Conservation (phyloP, 2,888 invertebrate species). For the Calephelis perditalis region DNA sequence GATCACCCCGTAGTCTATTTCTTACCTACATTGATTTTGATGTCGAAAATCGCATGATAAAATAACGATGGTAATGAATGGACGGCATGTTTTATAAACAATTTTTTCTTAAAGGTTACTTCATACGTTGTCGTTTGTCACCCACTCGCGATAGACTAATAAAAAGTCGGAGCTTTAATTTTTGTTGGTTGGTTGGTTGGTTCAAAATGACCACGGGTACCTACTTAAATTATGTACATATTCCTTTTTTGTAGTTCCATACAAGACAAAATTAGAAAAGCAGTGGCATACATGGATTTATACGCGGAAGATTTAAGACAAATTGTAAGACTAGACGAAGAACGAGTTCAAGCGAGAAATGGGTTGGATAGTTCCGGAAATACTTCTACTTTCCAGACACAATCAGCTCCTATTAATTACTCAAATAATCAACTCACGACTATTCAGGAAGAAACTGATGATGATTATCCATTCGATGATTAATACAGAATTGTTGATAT, state of each 20-base stretch:
- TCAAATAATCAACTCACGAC: constrained; percentile 35
- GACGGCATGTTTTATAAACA: no score
- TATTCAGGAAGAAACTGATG: constrained; percentile 50
- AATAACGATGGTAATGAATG: no score
- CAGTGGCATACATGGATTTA: constrained; percentile 47
- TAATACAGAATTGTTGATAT: constrained; percentile 17
- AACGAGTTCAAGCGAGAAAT: constrained; percentile 43
- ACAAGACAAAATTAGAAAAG: constrained; percentile 42
- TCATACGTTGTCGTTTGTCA: no score
- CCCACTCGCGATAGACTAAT: no score
- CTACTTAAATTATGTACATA: not conserved
- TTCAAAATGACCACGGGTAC: not conserved
- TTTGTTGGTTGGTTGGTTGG: no score
- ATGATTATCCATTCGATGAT: constrained; percentile 51
- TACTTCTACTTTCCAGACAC: not conserved
- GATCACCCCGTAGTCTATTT: no score
- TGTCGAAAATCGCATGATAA: no score
- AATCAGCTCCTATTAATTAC: not conserved
- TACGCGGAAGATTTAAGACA: constrained; percentile 46
- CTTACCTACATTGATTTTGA: no score
- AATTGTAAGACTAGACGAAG: constrained; percentile 50
- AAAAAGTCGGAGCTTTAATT: no score
- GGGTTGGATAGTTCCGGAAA: constrained; percentile 28
- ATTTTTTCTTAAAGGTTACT: no score
- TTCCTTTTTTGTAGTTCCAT: constrained; percentile 35